These are phyloP conservation scores for Diarsia rubi DNA, from an alignment of 2,888 invertebrate species.

Conservation along the genomic window DNA sequence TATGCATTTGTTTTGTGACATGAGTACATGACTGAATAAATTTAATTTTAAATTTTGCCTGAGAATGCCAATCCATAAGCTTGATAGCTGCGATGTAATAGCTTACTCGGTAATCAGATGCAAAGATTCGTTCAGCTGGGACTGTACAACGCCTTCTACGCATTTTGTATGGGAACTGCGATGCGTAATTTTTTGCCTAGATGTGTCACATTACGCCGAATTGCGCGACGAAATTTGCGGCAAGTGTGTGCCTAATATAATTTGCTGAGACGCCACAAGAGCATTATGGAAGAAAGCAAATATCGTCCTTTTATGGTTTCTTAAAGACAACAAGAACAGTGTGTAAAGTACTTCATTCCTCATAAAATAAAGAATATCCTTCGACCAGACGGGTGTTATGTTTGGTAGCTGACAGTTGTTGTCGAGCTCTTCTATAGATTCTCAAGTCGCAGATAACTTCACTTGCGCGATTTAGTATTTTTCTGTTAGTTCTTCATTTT, in stretches of 20 bases:
- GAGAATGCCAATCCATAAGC: background rate
- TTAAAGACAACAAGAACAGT: too few relatives aligned
- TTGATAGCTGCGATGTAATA: background rate
- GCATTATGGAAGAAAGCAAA: background rate
- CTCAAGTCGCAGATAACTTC: too few relatives aligned
- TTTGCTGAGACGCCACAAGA: background rate
- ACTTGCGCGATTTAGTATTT: too few relatives aligned
- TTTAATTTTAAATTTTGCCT: background rate
- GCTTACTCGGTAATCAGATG: slow-evolving; percentile 7
- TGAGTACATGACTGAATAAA: slow-evolving; percentile 4
- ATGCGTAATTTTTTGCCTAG: background rate
- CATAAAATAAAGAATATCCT: too few relatives aligned
- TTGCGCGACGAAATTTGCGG: background rate
- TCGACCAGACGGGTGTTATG: too few relatives aligned
- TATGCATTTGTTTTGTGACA: slow-evolving; percentile 1
- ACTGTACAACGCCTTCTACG: background rate
- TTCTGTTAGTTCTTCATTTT: too few relatives aligned
- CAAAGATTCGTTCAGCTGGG: background rate
- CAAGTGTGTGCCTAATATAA: background rate
- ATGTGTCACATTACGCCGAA: background rate
- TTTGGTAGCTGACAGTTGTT: too few relatives aligned
- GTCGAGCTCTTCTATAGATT: too few relatives aligned
- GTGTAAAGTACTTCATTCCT: too few relatives aligned
- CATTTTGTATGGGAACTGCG: background rate
- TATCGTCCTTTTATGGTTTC: background rate